Conservation (phyloP, 2,888 invertebrate genomes). For the Drosophila prolongata region DNA sequence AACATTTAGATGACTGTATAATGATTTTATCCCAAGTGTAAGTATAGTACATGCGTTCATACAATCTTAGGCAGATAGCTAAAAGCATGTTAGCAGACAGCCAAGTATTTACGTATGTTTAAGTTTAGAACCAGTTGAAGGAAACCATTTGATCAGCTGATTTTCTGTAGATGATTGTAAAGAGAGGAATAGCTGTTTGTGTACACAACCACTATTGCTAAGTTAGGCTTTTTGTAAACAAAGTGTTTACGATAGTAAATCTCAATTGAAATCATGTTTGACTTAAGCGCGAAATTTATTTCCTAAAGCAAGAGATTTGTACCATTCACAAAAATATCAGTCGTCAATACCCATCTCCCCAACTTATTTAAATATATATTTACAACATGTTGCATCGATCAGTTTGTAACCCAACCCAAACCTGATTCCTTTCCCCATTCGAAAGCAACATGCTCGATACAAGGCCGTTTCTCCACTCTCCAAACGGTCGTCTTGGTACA, state of each 20-base stretch:
- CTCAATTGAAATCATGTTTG: background rate
- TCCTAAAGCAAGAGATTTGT: too few relatives aligned
- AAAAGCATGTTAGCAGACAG: slow-evolving; percentile 2
- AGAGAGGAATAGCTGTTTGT: background rate
- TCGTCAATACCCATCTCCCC: background rate
- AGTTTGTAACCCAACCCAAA: background rate
- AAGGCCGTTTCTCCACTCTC: slow-evolving; percentile 18
- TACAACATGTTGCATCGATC: slow-evolving; percentile 15
- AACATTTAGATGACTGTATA: too few relatives aligned
- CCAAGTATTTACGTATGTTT: slow-evolving; percentile 2
- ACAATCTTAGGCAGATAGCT: slow-evolving; percentile 7
- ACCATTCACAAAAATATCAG: background rate
- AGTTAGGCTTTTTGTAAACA: background rate
- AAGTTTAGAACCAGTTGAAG: slow-evolving; percentile 6
- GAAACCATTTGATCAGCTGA: slow-evolving; percentile 7
- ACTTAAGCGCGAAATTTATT: too few relatives aligned
- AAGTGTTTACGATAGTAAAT: background rate
- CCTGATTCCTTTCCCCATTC: background rate
- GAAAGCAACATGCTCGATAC: slow-evolving; percentile 22
- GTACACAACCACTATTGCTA: background rate
- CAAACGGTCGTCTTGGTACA: slow-evolving; percentile 39
- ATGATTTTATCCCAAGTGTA: background rate
- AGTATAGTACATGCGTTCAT: background rate
- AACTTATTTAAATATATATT: background rate
- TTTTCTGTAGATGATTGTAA: background rate